Percentiles rank a stretch among this genome's conserved stretches.
Evolutionary conservation across 2,888 invertebrate species (phyloP).

Genomic region (Keiferia lycopersicella): DNA sequence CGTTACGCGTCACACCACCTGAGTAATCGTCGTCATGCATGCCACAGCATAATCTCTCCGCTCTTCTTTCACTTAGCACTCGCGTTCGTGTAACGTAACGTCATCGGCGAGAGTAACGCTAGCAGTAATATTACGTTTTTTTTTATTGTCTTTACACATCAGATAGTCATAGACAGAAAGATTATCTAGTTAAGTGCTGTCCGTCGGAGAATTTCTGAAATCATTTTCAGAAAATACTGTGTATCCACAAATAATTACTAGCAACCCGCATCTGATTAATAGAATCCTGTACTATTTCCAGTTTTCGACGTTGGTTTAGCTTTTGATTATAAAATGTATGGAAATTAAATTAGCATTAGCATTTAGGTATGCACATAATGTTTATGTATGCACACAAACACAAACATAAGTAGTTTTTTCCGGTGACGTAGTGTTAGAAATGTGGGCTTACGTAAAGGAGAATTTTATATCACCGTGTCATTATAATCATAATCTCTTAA

Average conservation of each 20-base stretch:
- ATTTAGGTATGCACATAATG: constrained; percentile 14
- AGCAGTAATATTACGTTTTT: not conserved
- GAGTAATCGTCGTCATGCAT: constrained; percentile 16
- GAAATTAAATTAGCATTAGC: constrained; percentile 5
- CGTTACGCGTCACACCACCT: constrained; percentile 15
- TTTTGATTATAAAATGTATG: not conserved
- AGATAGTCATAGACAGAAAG: not conserved
- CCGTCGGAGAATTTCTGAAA: not conserved
- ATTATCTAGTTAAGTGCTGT: not conserved
- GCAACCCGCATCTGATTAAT: not conserved
- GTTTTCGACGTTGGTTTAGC: not conserved
- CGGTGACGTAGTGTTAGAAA: constrained; percentile 2
- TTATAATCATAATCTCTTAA: constrained; percentile 2
- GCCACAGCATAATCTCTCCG: not conserved
- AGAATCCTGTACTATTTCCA: not conserved
- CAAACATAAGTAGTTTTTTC: constrained; percentile 9
- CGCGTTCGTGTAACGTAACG: not conserved
- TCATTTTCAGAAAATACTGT: not conserved
- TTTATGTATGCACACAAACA: not conserved
- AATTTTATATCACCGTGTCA: constrained; percentile 15
- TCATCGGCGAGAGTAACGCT: not conserved
- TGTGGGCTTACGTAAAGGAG: constrained; percentile 14
- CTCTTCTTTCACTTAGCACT: constrained; percentile 17
- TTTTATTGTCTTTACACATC: not conserved
- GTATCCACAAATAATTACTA: not conserved